Evolutionary conservation across 2,888 invertebrate species (phyloP), one percentile per base, ranked within the genome.

Genomic region (Leuctra nigra): DNA sequence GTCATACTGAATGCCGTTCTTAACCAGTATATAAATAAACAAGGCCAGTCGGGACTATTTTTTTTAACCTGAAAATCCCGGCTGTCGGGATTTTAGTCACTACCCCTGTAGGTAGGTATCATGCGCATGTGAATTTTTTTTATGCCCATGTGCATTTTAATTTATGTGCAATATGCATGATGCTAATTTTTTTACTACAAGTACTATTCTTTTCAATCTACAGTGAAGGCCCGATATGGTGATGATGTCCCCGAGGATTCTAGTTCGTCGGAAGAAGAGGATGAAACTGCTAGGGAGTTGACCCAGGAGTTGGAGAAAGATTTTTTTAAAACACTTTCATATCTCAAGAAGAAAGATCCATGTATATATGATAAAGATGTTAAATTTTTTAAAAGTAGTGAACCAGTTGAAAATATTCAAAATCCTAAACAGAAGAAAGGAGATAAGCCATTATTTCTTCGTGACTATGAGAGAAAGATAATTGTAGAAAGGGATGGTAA

Each of bases 281-380:
- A 81, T 64, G 82, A 79, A 62, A 78, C 75, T 53, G 71, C 72
- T 63, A 62, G 79, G 77, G 77, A 80, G 71, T 63, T 85, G 70
- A 72, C 83, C 0, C 79, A 84, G 64, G 79, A 84, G 62, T 74
- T 85, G 47, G 95, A 97, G 67, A 84, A 87, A 63, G 86, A 89
- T 62, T 98, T 98, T 72, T 83, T 91, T 41, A 88, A 87, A 72
- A 88, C 95, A 0, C 74, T 96, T 1, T 79, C 93, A 0, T 83
- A 84, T 53, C 72, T 98, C 46, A 96, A 95, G 70, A 87, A 82
- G 46, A 91, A 89, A 68, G 91, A 96, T 74, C 91, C 95, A 0
- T 78, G 80, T 63, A 94, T 96, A 61, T 97, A 97, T 71, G 84
- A 95, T 67, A 79, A 84, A 38, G 77, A 80, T 54, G 78, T 79